Percentiles rank a stretch among this genome's conserved stretches.
These are phyloP conservation scores for Macrobrachium rosenbergii DNA, from an alignment of 1,140 invertebrate species.

Conservation along the genomic window DNA sequence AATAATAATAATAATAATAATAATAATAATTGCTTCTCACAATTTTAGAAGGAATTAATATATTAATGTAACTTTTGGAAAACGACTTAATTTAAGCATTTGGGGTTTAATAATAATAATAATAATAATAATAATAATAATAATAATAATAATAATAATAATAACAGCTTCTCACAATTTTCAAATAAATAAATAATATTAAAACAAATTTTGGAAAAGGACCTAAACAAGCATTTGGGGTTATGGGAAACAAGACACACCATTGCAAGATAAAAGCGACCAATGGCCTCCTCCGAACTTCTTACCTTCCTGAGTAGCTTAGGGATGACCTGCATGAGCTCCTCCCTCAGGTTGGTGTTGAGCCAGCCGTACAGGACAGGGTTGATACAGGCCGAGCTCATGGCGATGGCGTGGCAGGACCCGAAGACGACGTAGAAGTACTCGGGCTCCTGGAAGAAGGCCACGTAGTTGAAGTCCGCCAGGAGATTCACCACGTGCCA, in stretches of 20 bases:
- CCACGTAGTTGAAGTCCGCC: conserved; percentile 68
- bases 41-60: no score
- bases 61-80: no score
- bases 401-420: conserved; percentile 73
- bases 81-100: no score
- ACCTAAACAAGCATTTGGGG: background rate
- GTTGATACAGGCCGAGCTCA: conserved; percentile 75
- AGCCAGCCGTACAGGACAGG: conserved; percentile 75
- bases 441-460: conserved; percentile 47
- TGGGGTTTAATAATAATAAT: no score
- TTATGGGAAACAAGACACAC: background rate
- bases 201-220: background rate
- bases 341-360: conserved; percentile 72
- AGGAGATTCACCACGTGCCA: conserved; percentile 74
- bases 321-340: conserved; percentile 61
- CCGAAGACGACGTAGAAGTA: conserved; percentile 70
- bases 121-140: no score
- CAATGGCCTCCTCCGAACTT: no score
- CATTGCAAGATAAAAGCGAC: background rate
- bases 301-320: conserved; percentile 46
- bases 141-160: no score
- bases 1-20: no score
- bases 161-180: no score
- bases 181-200: background rate
- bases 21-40: no score